phyloP scores from a whole-genome alignment of 2,888 invertebrate genomes.

The Athalia circularis region DNA sequence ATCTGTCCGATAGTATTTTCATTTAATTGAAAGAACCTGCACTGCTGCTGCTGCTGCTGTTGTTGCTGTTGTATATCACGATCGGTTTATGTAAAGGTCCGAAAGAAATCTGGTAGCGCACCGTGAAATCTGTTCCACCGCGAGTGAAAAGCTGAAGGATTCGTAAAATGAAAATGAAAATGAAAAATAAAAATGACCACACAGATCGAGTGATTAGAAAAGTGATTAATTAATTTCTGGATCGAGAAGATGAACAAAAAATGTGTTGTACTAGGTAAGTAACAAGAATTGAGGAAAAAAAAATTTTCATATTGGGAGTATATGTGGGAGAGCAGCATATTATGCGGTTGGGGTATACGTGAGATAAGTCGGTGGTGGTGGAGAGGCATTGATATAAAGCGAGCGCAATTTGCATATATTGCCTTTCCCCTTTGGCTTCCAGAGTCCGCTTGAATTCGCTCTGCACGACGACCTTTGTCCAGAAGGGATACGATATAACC shows the following conservation, averaged over 20 bases:
- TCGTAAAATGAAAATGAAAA: too few relatives aligned
- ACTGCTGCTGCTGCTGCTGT: neutral
- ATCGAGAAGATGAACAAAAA: too few relatives aligned
- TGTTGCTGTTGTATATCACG: neutral
- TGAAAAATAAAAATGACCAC: too few relatives aligned
- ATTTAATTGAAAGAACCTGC: conserved; percentile 42
- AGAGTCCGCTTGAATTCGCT: conserved; percentile 69
- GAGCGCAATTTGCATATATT: conserved; percentile 69
- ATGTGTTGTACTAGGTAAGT: too few relatives aligned
- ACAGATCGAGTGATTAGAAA: too few relatives aligned
- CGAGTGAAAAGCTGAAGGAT: neutral
- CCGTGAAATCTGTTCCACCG: neutral
- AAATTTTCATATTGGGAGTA: too few relatives aligned
- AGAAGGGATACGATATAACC: conserved; percentile 57
- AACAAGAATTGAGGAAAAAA: too few relatives aligned
- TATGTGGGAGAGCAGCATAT: conserved; percentile 22
- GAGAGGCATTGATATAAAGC: conserved; percentile 40
- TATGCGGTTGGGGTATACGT: conserved; percentile 20
- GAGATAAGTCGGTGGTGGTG: conserved; percentile 22
- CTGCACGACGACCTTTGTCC: conserved; percentile 72
- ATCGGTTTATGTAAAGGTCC: neutral
- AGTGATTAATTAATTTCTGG: too few relatives aligned
- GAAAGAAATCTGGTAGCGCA: neutral
- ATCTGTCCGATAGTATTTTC: conserved; percentile 40
- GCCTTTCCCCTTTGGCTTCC: conserved; percentile 62